Evolutionary conservation across 2,797 vertebrate genomes (phyloP), one percentile per base, ranked within the genome.

Genomic region (Pipistrellus pygmaeus): DNA sequence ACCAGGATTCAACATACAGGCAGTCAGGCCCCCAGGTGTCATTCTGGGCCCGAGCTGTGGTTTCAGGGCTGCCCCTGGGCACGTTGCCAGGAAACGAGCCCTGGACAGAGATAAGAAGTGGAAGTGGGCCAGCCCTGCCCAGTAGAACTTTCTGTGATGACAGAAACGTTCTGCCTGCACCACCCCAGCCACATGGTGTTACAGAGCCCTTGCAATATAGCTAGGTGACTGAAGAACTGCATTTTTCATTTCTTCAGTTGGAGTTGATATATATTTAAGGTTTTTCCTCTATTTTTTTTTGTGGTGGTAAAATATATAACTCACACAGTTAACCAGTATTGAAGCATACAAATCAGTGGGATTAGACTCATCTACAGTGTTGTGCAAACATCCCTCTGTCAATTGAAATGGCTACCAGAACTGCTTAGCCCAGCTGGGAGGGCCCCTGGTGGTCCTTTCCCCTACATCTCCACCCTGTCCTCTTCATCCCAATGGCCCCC

Each of bases 241-340:
- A 20, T 62, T 82, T 71, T 48, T 69, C 9, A 57, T 86, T 95
- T 85, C 75, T 44, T 44, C 48, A 44, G 7, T 85, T 68, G 32
- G 11, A 48, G 25, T 77, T 48, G 18, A 20, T 85, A 25, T 4
- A 35, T 15, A 18, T 66, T 77, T 57, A 57, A 77, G 17, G 20
- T n/a, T 85, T 89, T 53, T 44, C 48, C 10, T 57, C 7, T 44
- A 17, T 66, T 6, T 78, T 14, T 66, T 14, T 25, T 5, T 13
- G 12, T 64, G 30, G 23, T 53, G 25, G 15, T 53, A 62, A 77
- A 91, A 88, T 25, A 35, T 77, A 32, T 27, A 35, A 66, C 30
- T 60, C 69, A 88, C 8, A 53, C 48, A 88, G 64, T 81, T 88
- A 46, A 20, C 38, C 57, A 32, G 48, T 69, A 75, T 77, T 83